phyloP scores from a whole-genome alignment of 2,797 vertebrate species.

The Xerus rutilus region DNA sequence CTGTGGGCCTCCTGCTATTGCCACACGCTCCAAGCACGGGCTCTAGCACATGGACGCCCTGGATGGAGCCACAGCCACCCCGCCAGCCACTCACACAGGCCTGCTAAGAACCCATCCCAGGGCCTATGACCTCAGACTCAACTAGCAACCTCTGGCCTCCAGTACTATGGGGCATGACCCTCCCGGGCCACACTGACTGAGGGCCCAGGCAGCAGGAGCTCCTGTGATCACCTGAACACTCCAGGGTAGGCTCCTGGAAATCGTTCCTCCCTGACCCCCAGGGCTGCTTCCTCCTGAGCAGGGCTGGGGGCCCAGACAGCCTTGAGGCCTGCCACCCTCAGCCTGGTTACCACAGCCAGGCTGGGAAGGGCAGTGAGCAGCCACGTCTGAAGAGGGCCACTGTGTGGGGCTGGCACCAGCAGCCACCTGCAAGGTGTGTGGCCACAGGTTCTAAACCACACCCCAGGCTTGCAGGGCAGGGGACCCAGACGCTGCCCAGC shows the following conservation, averaged over 20 bases:
- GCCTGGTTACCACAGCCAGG: neutral
- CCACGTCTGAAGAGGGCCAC: neutral
- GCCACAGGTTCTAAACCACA: rapidly evolving
- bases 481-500: neutral
- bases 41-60: neutral
- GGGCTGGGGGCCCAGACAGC: rapidly evolving
- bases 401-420: rapidly evolving
- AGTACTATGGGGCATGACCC: neutral
- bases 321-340: neutral
- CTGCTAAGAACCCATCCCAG: neutral
- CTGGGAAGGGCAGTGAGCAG: neutral
- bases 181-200: neutral
- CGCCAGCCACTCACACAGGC: rapidly evolving
- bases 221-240: rapidly evolving
- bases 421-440: rapidly evolving
- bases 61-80: neutral
- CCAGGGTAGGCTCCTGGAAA: neutral
- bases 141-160: neutral
- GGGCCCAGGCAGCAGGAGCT: neutral
- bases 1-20: neutral
- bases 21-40: neutral
- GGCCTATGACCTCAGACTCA: neutral
- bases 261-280: neutral
- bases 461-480: neutral
- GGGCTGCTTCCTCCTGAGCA: neutral